Evolutionary conservation across 2,888 invertebrate species (phyloP).

Genomic region (Eledone cirrhosa): DNA sequence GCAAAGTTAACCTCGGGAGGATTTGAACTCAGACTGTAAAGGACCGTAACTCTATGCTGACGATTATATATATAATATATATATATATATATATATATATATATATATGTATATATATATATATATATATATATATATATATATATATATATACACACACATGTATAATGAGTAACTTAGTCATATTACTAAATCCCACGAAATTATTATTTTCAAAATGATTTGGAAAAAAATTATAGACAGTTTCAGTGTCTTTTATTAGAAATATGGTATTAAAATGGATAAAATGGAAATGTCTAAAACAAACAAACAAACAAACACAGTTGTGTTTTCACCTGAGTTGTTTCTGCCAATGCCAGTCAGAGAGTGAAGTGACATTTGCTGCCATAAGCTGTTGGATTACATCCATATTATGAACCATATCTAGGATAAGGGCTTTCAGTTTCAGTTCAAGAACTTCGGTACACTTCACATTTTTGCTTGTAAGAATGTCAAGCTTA

Average conservation of each 20-base stretch:
- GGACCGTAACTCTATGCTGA: too few relatives aligned
- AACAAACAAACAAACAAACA: too few relatives aligned
- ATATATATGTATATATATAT: too few relatives aligned
- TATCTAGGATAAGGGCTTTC: slow-evolving; percentile 90
- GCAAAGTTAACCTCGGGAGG: too few relatives aligned
- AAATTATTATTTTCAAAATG: too few relatives aligned
- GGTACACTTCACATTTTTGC: slow-evolving; percentile 58
- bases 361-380: slow-evolving; percentile 74
- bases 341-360: slow-evolving; percentile 97
- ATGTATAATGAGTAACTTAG: background rate
- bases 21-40: too few relatives aligned
- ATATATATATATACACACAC: slow-evolving; percentile 18
- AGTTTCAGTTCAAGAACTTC: slow-evolving; percentile 79
- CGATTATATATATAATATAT: too few relatives aligned
- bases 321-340: slow-evolving; percentile 72
- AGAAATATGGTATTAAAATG: too few relatives aligned
- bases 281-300: too few relatives aligned
- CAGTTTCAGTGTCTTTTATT: too few relatives aligned
- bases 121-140: slow-evolving; percentile 25
- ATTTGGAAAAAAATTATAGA: too few relatives aligned
- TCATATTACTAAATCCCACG: background rate
- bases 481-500: slow-evolving; percentile 68
- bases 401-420: slow-evolving; percentile 88
- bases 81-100: too few relatives aligned
- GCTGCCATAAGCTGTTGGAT: slow-evolving; percentile 78